Percentiles rank a stretch among this genome's conserved stretches.
Evolutionary conservation across 1,140 invertebrate species (phyloP).

Genomic region (Philopotamus ludificatus): DNA sequence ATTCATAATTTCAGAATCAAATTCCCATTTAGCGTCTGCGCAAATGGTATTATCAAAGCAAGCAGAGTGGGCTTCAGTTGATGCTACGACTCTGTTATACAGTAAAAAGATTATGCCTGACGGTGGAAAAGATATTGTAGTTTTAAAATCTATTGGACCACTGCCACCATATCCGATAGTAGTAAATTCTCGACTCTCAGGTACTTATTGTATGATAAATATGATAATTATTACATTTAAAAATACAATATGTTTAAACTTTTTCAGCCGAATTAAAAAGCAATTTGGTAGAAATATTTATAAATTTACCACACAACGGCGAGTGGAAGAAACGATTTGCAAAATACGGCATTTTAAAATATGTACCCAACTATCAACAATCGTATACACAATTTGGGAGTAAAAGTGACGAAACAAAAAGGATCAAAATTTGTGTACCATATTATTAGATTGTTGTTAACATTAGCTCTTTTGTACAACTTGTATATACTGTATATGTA

Average conservation of each 20-base stretch:
- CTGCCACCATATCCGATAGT: constrained; percentile 63
- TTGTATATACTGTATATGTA: constrained; percentile 46
- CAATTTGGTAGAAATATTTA: constrained; percentile 49
- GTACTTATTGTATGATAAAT: constrained; percentile 45
- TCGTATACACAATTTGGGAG: constrained; percentile 53
- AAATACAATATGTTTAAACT: not conserved
- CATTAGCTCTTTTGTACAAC: constrained; percentile 52
- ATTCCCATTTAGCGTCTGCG: constrained; percentile 61
- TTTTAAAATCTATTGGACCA: constrained; percentile 61
- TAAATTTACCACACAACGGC: constrained; percentile 49
- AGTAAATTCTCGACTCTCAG: constrained; percentile 56
- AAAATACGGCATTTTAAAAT: constrained; percentile 56
- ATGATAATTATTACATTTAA: not conserved
- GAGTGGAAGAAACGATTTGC: constrained; percentile 55
- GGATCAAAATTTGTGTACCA: constrained; percentile 54
- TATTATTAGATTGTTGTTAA: constrained; percentile 59
- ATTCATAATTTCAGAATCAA: constrained; percentile 50
- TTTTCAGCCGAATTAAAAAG: constrained; percentile 54
- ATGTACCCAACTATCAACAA: constrained; percentile 53
- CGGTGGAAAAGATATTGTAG: constrained; percentile 56
- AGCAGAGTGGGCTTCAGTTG: constrained; percentile 63
- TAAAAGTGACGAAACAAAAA: constrained; percentile 55
- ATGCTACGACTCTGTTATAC: constrained; percentile 59
- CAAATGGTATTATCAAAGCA: constrained; percentile 62
- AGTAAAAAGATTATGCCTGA: constrained; percentile 60